phyloP scores from a whole-genome alignment of 2,113 vertebrate species.

The Zosterops lateralis region DNA sequence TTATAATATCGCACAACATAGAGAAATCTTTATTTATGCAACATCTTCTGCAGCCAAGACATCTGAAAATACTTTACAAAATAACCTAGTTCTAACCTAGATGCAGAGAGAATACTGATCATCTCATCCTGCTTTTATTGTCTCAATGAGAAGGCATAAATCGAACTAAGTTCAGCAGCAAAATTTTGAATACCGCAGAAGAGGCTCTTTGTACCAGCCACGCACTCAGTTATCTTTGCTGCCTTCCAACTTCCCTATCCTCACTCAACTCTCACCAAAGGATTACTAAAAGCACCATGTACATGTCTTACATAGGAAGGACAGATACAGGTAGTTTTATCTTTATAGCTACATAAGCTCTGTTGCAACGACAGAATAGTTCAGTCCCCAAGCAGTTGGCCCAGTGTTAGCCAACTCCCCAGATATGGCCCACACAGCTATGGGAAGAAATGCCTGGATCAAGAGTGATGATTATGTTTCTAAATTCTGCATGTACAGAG shows the following conservation, averaged over 20 bases:
- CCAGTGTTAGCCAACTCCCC: slow-evolving; percentile 26
- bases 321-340: slow-evolving; percentile 14
- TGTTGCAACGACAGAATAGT: fast-evolving
- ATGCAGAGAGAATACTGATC: slow-evolving; percentile 54
- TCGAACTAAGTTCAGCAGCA: neutral
- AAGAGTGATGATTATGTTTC: neutral
- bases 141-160: slow-evolving; percentile 42
- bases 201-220: neutral
- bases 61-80: slow-evolving; percentile 47
- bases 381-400: neutral
- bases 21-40: slow-evolving; percentile 47
- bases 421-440: neutral
- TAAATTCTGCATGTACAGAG: neutral
- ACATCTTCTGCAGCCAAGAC: slow-evolving; percentile 32
- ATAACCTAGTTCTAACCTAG: slow-evolving; percentile 45
- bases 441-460: neutral
- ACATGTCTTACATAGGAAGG: neutral
- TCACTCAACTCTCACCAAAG: neutral
- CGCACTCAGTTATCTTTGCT: neutral
- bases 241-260: neutral
- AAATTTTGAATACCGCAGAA: neutral
- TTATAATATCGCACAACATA: slow-evolving; percentile 9
- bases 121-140: slow-evolving; percentile 37
- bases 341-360: neutral
- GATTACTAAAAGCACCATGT: slow-evolving; percentile 44